Evolutionary conservation across 2,113 vertebrate genomes (phyloP), one percentile per base, ranked within the genome.

Genomic region (Lucifuga dentata): DNA sequence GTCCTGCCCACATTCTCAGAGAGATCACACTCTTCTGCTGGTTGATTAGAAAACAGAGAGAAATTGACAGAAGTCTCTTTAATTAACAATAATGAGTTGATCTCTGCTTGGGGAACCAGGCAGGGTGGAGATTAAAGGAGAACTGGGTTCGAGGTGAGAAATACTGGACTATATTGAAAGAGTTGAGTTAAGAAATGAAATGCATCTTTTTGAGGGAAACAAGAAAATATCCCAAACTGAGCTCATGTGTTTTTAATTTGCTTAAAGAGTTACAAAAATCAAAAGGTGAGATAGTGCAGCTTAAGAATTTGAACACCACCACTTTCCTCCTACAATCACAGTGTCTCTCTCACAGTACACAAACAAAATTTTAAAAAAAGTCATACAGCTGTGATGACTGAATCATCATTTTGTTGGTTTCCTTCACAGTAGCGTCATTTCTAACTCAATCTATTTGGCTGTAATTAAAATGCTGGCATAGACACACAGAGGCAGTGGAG

Each of bases 31-130:
- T 58, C 45, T 61, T 78, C 38, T 69, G 59, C 44, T 44, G 50
- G 64, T 68, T 88, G 86, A 90, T 90, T 80, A 82, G 70, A 63
- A 80, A 84, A 86, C 48, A 57, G 64, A 52, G 59, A 72, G 23
- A 83, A 76, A 55, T 44, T 46, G 66, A 84, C 52, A 76, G 59
- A 79, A 82, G 68, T 75, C 62, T 81, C 62, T 73, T 85, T 87
- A 89, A 89, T 90, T 88, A 90, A 80, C 73, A 82, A 62, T 80
- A 85, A 86, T 29, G 56, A 86, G 77, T 48, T 71, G 73, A 76
- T 73, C 57, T 72, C n/a, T 29, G 58, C 49, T 75, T 48, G 32
- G 51, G 24, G 35, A 61, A 73, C 49, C 40, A 26, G 51, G 19
- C 36, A 67, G 62, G 46, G 9, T 56, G 21, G 43, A 11, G 21